Evolutionary conservation across 2,797 vertebrate genomes (phyloP).

Genomic region (Spatula clypeata): DNA sequence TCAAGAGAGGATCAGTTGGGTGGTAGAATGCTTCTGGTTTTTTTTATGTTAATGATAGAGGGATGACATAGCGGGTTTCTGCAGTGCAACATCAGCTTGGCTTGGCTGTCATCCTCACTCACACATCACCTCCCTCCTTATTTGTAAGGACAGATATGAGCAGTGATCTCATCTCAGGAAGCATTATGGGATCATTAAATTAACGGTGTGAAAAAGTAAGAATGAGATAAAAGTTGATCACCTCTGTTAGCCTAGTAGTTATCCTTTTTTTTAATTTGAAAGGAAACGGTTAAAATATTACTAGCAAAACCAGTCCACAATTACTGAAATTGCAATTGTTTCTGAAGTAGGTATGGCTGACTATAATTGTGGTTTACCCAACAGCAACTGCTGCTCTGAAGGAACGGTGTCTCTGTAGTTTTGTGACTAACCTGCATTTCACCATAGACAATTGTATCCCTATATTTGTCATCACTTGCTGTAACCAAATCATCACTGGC

Average conservation of each 20-base stretch:
- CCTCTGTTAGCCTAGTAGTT: not conserved
- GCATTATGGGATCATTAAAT: not conserved
- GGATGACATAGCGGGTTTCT: not conserved
- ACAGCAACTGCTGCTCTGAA: not conserved
- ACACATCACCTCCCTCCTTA: not conserved
- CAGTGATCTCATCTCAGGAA: not conserved
- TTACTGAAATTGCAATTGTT: not conserved
- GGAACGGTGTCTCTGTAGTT: not conserved
- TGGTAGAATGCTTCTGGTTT: not conserved
- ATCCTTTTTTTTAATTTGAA: not conserved
- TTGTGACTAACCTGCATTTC: not conserved
- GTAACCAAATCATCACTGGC: not conserved
- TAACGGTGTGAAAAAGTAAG: not conserved
- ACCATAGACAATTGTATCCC: not conserved
- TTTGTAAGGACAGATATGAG: not conserved
- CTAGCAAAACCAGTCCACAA: not conserved
- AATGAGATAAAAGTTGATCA: not conserved
- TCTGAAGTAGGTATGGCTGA: not conserved
- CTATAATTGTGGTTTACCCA: not conserved
- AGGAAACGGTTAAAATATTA: not conserved
- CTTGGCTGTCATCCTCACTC: not conserved
- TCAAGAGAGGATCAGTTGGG: not conserved
- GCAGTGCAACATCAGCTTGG: not conserved
- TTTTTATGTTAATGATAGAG: not conserved
- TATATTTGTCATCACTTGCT: not conserved